These are phyloP conservation scores for Geococcyx californianus DNA, from an alignment of 2,113 vertebrate species.

Conservation along the genomic window DNA sequence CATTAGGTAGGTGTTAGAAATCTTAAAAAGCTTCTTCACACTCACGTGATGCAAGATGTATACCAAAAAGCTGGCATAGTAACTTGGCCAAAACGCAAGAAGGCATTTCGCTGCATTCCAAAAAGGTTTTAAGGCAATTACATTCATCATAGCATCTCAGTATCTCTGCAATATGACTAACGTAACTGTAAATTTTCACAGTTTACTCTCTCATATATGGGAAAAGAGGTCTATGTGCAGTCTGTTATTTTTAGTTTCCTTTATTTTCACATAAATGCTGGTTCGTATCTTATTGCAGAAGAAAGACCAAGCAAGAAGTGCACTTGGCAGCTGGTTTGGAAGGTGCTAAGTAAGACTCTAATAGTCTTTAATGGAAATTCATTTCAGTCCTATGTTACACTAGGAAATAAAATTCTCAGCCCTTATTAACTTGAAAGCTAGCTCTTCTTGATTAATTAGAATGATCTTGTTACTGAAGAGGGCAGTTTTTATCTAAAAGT, in stretches of 20 bases:
- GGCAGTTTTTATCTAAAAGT: background rate
- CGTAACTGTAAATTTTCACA: background rate
- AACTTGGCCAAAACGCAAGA: background rate
- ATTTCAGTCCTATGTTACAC: background rate
- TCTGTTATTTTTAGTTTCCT: background rate
- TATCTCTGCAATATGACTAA: background rate
- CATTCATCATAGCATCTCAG: background rate
- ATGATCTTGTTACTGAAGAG: background rate
- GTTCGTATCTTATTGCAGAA: background rate
- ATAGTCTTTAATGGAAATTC: background rate
- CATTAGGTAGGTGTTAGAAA: background rate
- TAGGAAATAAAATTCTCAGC: slow-evolving; percentile 1
- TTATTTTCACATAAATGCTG: slow-evolving; percentile 13
- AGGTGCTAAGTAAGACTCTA: background rate
- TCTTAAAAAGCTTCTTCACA: background rate
- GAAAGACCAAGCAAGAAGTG: slow-evolving; percentile 23
- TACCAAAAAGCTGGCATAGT: background rate
- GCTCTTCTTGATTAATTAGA: background rate
- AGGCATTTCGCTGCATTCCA: background rate
- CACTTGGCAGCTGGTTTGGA: slow-evolving; percentile 19
- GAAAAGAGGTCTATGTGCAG: background rate
- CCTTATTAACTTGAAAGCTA: background rate
- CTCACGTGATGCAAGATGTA: background rate
- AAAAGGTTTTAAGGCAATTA: background rate
- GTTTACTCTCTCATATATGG: background rate